phyloP scores from a whole-genome alignment of 2,113 vertebrate species.

The Aleadryas rufinucha region DNA sequence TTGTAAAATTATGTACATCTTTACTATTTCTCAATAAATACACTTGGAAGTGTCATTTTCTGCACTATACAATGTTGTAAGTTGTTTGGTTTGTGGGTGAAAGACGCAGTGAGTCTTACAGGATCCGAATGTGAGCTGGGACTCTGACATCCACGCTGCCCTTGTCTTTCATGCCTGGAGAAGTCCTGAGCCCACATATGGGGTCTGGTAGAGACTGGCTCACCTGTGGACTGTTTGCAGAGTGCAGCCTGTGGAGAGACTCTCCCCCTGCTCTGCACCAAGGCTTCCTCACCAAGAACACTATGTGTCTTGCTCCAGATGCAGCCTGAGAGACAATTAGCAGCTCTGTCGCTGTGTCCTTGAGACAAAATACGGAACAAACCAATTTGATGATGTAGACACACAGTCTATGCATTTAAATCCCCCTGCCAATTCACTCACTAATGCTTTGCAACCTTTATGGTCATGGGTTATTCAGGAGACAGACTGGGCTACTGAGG shows the following conservation, averaged over 20 bases:
- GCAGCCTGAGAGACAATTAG: neutral
- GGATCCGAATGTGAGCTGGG: neutral
- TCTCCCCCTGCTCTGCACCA: neutral
- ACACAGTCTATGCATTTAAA: neutral
- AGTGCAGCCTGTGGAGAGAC: neutral
- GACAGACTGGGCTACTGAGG: neutral
- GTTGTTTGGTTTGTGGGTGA: conserved; percentile 18
- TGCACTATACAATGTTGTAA: conserved; percentile 54
- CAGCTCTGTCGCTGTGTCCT: neutral
- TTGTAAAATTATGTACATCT: conserved; percentile 83
- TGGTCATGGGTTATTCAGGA: neutral
- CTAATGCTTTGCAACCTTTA: neutral
- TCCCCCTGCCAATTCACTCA: neutral
- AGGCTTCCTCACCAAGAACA: neutral
- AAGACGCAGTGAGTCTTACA: neutral
- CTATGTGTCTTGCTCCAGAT: neutral
- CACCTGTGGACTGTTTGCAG: neutral
- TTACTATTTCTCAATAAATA: conserved; percentile 83
- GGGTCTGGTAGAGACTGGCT: neutral
- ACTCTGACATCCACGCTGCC: rapidly evolving
- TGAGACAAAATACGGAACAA: neutral
- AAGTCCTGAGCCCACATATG: neutral
- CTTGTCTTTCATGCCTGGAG: neutral
- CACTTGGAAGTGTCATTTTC: conserved; percentile 75
- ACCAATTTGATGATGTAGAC: neutral